Evolutionary conservation across 2,888 invertebrate species (phyloP), one percentile per base, ranked within the genome.

Genomic region (Scaptomyza caliginosa): DNA sequence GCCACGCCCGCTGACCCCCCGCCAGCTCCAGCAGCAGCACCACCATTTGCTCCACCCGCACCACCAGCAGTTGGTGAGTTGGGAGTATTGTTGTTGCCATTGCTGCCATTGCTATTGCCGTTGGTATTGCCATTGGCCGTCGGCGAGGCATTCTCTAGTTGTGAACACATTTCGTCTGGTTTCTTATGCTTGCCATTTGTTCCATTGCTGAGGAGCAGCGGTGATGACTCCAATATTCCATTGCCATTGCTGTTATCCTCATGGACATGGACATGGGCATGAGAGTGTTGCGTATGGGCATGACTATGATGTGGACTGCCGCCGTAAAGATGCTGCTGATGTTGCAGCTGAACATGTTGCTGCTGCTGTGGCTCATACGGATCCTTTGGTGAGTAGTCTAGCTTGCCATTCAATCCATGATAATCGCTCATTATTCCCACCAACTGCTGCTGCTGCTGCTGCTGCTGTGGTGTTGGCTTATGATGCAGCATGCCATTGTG

Each of bases 311-410:
- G 90, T 2, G 90, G 90, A 68, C 88, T 90, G 46, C 88, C 74
- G 38, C 74, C 82, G 60, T 90, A 90, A 38, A 90, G 75, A 59
- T 90, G 90, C 66, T 90, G 89, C 74, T 87, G 50, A n/a, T 81
- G 80, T 32, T 75, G 76, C 43, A 66, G 26, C 52, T 73, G 75
- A 0, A 70, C 58, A 26, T 83, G 83, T 28, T 75, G 76, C 43
- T 77, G 77, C 28, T 77, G 77, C 28, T 90, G 90, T 38, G 90
- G 83, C 43, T 90, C 90, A 21, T 90, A 89, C 19, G 88, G 89
- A 51, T 89, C 74, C 65, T 90, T 87, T 30, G 90, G 86, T 48
- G 90, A 86, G 40, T 90, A 90, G 43, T 90, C 90, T 40, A 90
- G 72, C 56, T 90, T 90, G 28, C 90, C 86, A 49, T 89, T 89